A percentile compares a stretch with the other conserved stretches of the same genome.
Conservation (phyloP, 2,888 invertebrate species). For the Microplitis manilae region DNA sequence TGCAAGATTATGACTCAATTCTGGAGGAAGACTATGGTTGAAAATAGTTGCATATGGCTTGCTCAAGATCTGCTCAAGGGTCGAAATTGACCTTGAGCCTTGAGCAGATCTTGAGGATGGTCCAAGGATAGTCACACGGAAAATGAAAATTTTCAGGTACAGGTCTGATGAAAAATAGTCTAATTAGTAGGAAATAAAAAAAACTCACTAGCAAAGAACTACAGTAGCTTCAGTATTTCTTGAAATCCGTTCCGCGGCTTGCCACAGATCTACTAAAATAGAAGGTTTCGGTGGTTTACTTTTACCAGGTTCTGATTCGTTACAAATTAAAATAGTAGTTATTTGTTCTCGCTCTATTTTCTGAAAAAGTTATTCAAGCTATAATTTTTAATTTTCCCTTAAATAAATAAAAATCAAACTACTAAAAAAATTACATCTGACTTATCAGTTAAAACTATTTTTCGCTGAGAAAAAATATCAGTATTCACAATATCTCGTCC, state of each 20-base stretch:
- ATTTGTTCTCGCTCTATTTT: conserved; percentile 35
- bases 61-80: no score
- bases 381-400: not conserved
- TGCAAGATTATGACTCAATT: no score
- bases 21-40: no score
- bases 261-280: conserved; percentile 66
- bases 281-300: conserved; percentile 56
- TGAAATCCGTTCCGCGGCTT: conserved; percentile 63
- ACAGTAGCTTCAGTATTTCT: conserved; percentile 64
- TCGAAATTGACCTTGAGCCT: no score
- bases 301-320: conserved; percentile 62
- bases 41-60: no score
- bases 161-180: no score
- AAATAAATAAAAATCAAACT: not conserved
- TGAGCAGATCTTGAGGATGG: no score
- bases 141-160: not conserved
- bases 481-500: conserved; percentile 45
- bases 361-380: not conserved
- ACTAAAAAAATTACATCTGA: conserved; percentile 49
- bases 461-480: conserved; percentile 50
- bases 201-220: conserved; percentile 70
- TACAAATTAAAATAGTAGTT: conserved; percentile 55
- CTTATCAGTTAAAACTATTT: conserved; percentile 53
- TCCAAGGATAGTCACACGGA: no score
- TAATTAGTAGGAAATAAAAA: not conserved